Evolutionary conservation across 2,113 vertebrate genomes (phyloP).

Genomic region (Thermophis baileyi): DNA sequence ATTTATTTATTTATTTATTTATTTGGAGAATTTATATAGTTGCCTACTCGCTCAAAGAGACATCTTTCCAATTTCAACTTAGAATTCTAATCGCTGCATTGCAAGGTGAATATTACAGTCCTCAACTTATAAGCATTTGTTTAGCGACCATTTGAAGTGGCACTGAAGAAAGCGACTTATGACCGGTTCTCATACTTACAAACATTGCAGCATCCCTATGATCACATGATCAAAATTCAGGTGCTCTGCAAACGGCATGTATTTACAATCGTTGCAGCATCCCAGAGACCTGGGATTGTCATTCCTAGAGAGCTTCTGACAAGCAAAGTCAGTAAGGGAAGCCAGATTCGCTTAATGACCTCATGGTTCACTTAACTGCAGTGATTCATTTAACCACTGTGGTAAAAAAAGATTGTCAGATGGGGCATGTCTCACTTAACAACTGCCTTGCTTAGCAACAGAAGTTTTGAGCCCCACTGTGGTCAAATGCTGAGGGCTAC

Average conservation of each 20-base stretch:
- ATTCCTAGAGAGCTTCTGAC: background rate
- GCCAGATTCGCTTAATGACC: background rate
- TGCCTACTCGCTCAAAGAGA: background rate
- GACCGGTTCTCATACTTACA: background rate
- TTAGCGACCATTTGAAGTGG: background rate
- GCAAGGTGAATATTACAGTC: background rate
- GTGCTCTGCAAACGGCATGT: background rate
- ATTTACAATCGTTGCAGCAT: background rate
- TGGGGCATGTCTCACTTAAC: background rate
- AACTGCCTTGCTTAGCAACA: background rate
- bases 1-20: background rate
- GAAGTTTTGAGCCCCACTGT: background rate
- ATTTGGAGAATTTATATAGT: background rate
- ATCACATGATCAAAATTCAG: background rate
- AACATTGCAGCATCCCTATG: background rate
- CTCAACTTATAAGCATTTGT: background rate
- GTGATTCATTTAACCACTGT: background rate
- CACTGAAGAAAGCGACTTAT: background rate
- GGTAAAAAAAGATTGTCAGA: background rate
- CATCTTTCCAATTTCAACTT: background rate
- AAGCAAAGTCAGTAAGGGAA: background rate
- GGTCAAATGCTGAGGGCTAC: background rate
- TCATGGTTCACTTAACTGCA: background rate
- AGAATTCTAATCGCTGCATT: background rate
- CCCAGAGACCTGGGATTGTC: background rate